Conservation (phyloP, 2,797 vertebrate genomes). For the Pagetopsis macropterus region DNA sequence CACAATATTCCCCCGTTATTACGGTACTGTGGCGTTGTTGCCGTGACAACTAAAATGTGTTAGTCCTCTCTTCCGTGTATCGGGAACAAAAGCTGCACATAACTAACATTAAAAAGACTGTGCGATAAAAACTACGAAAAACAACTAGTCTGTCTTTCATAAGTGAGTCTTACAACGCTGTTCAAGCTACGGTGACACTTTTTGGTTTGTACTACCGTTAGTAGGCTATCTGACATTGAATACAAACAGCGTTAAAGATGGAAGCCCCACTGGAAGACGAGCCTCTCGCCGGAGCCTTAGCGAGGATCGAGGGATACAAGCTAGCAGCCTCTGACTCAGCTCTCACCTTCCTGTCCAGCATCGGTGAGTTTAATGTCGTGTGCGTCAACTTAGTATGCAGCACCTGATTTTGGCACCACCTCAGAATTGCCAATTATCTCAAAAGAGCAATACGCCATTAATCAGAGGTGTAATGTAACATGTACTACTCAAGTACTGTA, state of each 20-base stretch:
- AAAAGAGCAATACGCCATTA: not conserved
- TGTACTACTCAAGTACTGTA: too few species aligned
- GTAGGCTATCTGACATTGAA: not conserved
- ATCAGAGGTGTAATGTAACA: not conserved
- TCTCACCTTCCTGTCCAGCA: conserved; percentile 68
- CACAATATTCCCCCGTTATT: not conserved
- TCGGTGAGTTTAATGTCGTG: conserved; percentile 67
- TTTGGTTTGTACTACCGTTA: not conserved
- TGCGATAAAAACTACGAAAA: not conserved
- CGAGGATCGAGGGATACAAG: not conserved
- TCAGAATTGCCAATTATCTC: not conserved
- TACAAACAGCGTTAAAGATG: conserved; percentile 11
- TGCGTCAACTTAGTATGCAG: not conserved
- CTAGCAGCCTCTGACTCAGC: conserved; percentile 70
- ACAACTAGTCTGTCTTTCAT: not conserved
- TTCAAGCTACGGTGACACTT: not conserved
- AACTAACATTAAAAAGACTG: not conserved
- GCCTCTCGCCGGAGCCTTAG: not conserved
- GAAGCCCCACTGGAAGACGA: conserved; percentile 27
- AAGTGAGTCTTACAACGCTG: not conserved
- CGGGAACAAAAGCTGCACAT: not conserved
- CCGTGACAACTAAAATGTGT: conserved; percentile 5
- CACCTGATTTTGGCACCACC: conserved; percentile 56
- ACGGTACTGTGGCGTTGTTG: conserved; percentile 39
- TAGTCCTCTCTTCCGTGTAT: not conserved